A percentile compares a stretch with the other conserved stretches of the same genome.
These are phyloP conservation scores for Hemicrepidius hirtus DNA, from an alignment of 2,888 invertebrate genomes.

Conservation along the genomic window DNA sequence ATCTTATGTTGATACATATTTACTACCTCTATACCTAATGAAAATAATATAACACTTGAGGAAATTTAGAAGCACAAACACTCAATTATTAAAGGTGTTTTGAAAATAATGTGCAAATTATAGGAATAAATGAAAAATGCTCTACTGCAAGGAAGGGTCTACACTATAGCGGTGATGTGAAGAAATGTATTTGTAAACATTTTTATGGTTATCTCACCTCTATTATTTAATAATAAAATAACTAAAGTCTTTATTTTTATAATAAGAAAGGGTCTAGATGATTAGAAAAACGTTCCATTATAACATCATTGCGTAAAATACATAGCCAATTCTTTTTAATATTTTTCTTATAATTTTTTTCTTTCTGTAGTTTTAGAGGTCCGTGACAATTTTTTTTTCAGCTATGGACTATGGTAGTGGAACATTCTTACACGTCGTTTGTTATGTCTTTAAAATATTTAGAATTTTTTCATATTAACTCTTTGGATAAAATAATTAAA, in stretches of 20 bases:
- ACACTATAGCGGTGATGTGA: constrained; percentile 46
- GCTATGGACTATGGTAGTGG: too few species aligned
- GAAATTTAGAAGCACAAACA: constrained; percentile 48
- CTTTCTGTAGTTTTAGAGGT: too few species aligned
- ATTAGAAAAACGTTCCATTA: too few species aligned
- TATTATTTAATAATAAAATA: background rate
- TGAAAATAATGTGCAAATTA: constrained; percentile 55
- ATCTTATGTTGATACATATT: constrained; percentile 21
- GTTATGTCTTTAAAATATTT: too few species aligned
- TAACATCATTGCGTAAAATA: too few species aligned
- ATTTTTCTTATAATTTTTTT: too few species aligned
- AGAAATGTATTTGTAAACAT: constrained; percentile 60
- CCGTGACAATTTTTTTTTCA: too few species aligned
- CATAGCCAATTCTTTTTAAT: too few species aligned
- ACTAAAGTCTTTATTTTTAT: background rate
- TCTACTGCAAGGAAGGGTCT: constrained; percentile 61
- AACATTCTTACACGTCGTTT: too few species aligned
- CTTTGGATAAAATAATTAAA: too few species aligned
- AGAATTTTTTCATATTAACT: too few species aligned
- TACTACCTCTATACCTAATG: constrained; percentile 34
- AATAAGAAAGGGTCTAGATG: background rate
- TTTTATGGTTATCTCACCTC: constrained; percentile 19
- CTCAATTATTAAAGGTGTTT: constrained; percentile 53
- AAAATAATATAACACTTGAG: constrained; percentile 16
- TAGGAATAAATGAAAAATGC: constrained; percentile 62